Conservation (phyloP, 2,113 vertebrate genomes). For the Lamprotornis superbus region DNA sequence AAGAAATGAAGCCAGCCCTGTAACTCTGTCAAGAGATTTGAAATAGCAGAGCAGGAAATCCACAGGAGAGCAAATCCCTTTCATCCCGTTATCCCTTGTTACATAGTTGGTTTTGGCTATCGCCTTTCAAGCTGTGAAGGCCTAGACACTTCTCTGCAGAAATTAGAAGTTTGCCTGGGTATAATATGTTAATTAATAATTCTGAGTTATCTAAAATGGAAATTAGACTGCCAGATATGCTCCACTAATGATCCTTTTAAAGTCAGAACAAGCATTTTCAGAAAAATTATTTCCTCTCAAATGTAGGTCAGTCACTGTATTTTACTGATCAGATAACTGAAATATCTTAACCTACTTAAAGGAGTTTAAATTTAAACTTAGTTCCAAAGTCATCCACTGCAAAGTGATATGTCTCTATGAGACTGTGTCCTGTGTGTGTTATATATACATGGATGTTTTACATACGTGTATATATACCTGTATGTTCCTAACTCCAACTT, state of each 20-base stretch:
- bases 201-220: constrained; percentile 61
- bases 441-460: neutral
- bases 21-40: neutral
- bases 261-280: constrained; percentile 6
- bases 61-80: constrained; percentile 35
- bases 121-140: constrained; percentile 11
- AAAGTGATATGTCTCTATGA: neutral
- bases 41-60: constrained; percentile 18
- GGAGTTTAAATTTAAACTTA: constrained; percentile 19
- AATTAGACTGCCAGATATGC: constrained; percentile 12
- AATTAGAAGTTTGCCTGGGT: neutral
- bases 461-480: neutral
- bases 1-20: neutral
- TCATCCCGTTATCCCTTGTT: neutral
- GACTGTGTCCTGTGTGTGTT: neutral
- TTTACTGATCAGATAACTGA: constrained; percentile 6
- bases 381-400: neutral
- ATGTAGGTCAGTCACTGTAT: constrained; percentile 46
- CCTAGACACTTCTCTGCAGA: neutral
- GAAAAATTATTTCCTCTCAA: neutral
- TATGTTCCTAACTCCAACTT: neutral
- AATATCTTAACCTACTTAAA: constrained; percentile 43
- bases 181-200: constrained; percentile 47
- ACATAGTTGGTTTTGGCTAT: neutral
- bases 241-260: constrained; percentile 23